phyloP scores from a whole-genome alignment of 2,888 invertebrate genomes.

The Meandrusa payeni region DNA sequence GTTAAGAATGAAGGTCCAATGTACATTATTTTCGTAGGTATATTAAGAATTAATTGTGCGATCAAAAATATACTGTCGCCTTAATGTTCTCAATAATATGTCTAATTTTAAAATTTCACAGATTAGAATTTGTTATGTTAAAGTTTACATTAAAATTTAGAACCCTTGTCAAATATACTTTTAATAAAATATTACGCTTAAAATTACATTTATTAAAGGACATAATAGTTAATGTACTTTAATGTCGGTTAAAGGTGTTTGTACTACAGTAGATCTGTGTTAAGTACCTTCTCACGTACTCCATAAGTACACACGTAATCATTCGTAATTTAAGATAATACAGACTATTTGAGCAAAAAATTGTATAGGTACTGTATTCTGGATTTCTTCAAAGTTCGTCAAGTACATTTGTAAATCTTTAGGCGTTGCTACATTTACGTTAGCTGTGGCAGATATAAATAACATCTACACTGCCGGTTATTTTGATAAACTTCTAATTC shows the following conservation, averaged over 20 bases:
- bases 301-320: constrained; percentile 19
- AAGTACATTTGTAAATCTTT: constrained; percentile 5
- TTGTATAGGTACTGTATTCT: constrained; percentile 35
- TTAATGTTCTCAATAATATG: constrained; percentile 46
- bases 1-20: constrained; percentile 64
- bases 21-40: constrained; percentile 71
- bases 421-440: constrained; percentile 3
- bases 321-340: constrained; percentile 25
- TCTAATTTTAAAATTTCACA: constrained; percentile 51
- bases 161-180: constrained; percentile 74
- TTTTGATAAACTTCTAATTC: constrained; percentile 12
- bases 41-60: constrained; percentile 59
- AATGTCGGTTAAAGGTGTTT: constrained; percentile 69
- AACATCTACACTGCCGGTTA: constrained; percentile 15
- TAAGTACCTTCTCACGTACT: constrained; percentile 37
- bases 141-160: constrained; percentile 55
- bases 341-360: constrained; percentile 41
- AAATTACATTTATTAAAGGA: constrained; percentile 67
- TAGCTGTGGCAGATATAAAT: constrained; percentile 7
- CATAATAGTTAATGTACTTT: constrained; percentile 64
- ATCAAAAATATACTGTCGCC: constrained; percentile 42
- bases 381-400: constrained; percentile 17
- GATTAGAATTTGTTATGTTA: constrained; percentile 48
- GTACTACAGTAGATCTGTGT: constrained; percentile 78
- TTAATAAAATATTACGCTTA: constrained; percentile 75